Evolutionary conservation across 2,888 invertebrate genomes (phyloP), one percentile per base, ranked within the genome.

Genomic region (Panorpa germanica): DNA sequence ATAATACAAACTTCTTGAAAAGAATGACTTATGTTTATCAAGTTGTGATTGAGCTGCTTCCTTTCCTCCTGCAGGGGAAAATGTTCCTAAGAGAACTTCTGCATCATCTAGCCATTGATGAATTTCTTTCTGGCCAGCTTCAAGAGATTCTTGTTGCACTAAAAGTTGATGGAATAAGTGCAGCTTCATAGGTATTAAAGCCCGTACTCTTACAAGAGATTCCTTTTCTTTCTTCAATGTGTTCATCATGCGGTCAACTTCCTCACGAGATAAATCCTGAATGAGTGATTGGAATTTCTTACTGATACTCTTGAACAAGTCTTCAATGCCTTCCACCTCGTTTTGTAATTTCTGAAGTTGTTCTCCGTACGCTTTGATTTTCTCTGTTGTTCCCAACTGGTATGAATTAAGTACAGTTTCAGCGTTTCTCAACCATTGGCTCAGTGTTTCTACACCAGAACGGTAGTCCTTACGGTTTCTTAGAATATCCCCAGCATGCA

Each of bases 231-330:
- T 75, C 45, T 88, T 88, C 25, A 93, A 57, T 3, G 74, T 74
- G 23, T 69, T 66, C 80, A 93, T 83, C 69, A 88, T 85, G 36
- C 69, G 68, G 43, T 86, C 88, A 1, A 93, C 88, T 44, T 88
- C 85, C 28, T 90, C 86, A 17, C 88, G 70, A 0, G 82, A 76
- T 31, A 90, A 60, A 48, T 91, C 86, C 35, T 82, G 86, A 31
- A 93, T 83, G 3, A 93, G 62, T 7, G 69, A 70, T 55, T 93
- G 91, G 57, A 91, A 90, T 33, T 80, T 81, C 49, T 83, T 83
- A 53, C 91, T 91, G 24, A 88, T 76, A 33, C 65, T 71, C 53
- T 91, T 90, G 49, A 91, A 91, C 3, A 88, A 57, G 35, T 81
- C 81, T 50, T 93, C 91, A 37, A 85, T 75, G 24, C 73, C 71